A percentile compares a stretch with the other conserved stretches of the same genome.
Conservation (phyloP, 53 echinoderm and acorn worm species). For the Paracentrotus lividus region DNA sequence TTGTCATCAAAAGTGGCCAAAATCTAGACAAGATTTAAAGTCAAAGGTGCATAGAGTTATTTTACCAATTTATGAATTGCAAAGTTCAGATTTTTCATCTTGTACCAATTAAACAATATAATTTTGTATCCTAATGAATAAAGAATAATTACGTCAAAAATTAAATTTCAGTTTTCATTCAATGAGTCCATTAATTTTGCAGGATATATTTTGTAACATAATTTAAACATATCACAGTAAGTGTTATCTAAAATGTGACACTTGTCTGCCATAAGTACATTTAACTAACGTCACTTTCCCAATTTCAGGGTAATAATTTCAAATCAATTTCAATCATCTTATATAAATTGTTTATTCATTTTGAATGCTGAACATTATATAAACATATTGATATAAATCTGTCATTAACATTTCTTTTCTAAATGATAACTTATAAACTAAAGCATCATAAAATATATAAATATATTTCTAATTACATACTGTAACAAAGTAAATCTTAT, state of each 20-base stretch:
- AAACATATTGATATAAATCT: neutral
- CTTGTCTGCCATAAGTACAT: neutral
- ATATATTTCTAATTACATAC: neutral
- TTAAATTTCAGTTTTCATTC: too few relatives aligned
- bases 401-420: slow-evolving; percentile 12
- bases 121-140: too few relatives aligned
- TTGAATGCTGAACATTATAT: neutral
- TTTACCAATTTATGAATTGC: too few relatives aligned
- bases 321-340: neutral
- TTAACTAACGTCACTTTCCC: neutral
- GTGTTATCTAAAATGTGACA: neutral
- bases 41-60: too few relatives aligned
- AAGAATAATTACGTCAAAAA: too few relatives aligned
- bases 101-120: too few relatives aligned
- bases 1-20: too few relatives aligned
- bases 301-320: neutral
- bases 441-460: neutral
- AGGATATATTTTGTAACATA: too few relatives aligned
- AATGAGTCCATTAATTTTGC: too few relatives aligned
- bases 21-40: too few relatives aligned
- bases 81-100: too few relatives aligned
- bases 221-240: neutral
- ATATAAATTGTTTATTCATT: neutral
- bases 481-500: neutral
- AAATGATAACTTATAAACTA: slow-evolving; percentile 5